Evolutionary conservation across 1,140 invertebrate genomes (phyloP), one percentile per base, ranked within the genome.

Genomic region (Mya arenaria): DNA sequence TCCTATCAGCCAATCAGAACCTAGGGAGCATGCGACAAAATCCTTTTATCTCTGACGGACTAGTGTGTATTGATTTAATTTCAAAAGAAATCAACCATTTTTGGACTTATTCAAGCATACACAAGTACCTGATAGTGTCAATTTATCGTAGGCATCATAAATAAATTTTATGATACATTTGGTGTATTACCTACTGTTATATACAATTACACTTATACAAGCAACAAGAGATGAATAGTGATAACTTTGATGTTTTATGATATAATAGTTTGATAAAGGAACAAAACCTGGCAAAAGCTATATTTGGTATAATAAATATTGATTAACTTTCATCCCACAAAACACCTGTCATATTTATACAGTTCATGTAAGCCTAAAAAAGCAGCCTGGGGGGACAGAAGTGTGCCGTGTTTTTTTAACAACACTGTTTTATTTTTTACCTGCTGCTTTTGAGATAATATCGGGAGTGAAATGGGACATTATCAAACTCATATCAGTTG

Each of bases 51-150:
- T 65, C 41, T 34, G 41, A 34, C 39, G 48, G 55, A 25, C 65
- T 52, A 37, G 48, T 78, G 65, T 41, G 63, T 78, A 78, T 78
- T 78, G 75, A 78, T 78, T 78, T 78, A 78, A 68, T 68, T 78
- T 78, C 73, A 62, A 75, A 75, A 75, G 73, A 75, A 58, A 62
- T 23, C 48, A 52, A 23, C 48, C 48, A 52, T 52, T n/a, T 23
- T n/a, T 52, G 48, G 48, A 23, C 17, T 52, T 3, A 52, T 23
- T 52, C 48, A 52, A 17, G 17, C 48, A 23, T n/a, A 52, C 19
- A 52, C 17, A 52, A 52, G 25, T 23, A 52, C 48, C 48, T n/a
- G 48, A 17, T 52, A n/a, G 48, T 17, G 2, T 23, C 25, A 23
- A 52, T 52, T 52, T 52, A 52, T 52, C 48, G 48, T 52, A 52